These are phyloP conservation scores for Spisula solida DNA, from an alignment of 2,888 invertebrate genomes.

Conservation along the genomic window DNA sequence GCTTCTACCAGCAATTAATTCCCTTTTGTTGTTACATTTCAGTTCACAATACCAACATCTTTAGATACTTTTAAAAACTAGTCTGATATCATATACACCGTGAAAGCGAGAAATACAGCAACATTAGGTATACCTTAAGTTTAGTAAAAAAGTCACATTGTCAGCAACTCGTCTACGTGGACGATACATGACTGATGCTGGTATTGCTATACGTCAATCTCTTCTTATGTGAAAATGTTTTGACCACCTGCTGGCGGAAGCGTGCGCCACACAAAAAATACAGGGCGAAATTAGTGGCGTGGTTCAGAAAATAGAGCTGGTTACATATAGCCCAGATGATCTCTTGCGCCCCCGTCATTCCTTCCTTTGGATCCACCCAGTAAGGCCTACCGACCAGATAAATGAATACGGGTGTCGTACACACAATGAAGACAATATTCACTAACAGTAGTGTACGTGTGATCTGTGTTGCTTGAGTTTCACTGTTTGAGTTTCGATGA, in stretches of 20 bases:
- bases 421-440: constrained; percentile 71
- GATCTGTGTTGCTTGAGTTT: constrained; percentile 63
- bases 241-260: constrained; percentile 72
- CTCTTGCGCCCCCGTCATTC: constrained; percentile 42
- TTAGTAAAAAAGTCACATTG: too few species aligned
- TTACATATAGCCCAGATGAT: constrained; percentile 68
- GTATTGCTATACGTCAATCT: background rate
- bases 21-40: too few species aligned
- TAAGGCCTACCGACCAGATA: constrained; percentile 64
- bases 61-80: too few species aligned
- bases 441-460: constrained; percentile 72
- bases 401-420: constrained; percentile 73
- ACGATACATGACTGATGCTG: too few species aligned
- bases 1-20: too few species aligned
- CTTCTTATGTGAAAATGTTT: background rate
- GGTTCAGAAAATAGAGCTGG: constrained; percentile 75
- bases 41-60: too few species aligned
- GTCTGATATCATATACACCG: too few species aligned
- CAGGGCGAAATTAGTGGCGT: constrained; percentile 74
- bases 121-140: too few species aligned
- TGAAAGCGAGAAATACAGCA: too few species aligned
- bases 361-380: constrained; percentile 34
- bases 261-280: constrained; percentile 76
- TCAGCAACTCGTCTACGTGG: too few species aligned
- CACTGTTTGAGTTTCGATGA: background rate